A percentile compares a stretch with the other conserved stretches of the same genome.
Evolutionary conservation across 2,888 invertebrate genomes (phyloP).

Genomic region (Rhamphomyia laevipes): DNA sequence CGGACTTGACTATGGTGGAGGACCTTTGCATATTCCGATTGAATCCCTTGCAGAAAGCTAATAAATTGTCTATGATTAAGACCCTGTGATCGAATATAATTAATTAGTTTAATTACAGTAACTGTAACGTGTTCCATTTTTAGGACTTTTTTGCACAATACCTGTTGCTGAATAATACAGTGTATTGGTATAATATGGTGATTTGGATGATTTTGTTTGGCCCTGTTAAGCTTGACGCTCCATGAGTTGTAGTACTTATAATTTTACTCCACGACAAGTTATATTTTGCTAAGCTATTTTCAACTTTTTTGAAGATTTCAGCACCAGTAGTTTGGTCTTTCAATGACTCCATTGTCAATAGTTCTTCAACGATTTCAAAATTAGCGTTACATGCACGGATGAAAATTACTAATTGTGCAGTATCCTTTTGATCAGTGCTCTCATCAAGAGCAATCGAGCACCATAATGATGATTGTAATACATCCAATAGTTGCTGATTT

Average conservation of each 20-base stretch:
- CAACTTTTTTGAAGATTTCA: neutral
- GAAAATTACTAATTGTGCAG: slow-evolving; percentile 40
- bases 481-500: no score
- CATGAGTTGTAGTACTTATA: neutral
- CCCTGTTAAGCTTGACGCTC: neutral
- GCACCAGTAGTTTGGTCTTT: neutral
- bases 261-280: neutral
- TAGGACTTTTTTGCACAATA: neutral
- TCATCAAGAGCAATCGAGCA: slow-evolving; percentile 34
- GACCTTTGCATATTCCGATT: neutral
- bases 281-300: neutral
- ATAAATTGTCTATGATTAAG: neutral
- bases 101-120: neutral
- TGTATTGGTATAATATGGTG: neutral
- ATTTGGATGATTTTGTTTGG: neutral
- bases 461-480: slow-evolving; percentile 25
- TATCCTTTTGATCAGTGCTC: slow-evolving; percentile 22
- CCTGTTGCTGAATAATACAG: neutral
- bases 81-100: neutral
- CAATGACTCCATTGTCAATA: neutral
- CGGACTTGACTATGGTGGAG: neutral
- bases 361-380: neutral
- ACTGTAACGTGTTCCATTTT: neutral
- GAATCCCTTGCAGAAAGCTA: neutral
- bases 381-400: slow-evolving; percentile 20